phyloP scores from a whole-genome alignment of 2,113 vertebrate genomes.

The Periophthalmodon schlosseri region DNA sequence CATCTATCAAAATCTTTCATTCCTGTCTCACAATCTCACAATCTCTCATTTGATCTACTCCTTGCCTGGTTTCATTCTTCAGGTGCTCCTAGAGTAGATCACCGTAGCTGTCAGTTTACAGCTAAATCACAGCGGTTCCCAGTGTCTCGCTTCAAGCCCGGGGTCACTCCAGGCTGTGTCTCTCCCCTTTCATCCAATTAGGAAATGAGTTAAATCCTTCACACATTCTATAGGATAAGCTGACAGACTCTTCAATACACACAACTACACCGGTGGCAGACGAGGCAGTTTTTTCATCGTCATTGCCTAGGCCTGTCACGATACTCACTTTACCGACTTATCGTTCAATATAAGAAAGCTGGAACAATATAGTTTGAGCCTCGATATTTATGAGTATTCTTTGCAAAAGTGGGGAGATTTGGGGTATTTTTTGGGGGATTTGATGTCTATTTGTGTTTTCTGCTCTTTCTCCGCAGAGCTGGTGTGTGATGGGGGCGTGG shows the following conservation, averaged over 20 bases:
- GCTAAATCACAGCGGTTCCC: constrained; percentile 66
- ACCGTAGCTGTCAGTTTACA: constrained; percentile 63
- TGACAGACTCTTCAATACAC: constrained; percentile 33
- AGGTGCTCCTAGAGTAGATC: constrained; percentile 42
- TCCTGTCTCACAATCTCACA: constrained; percentile 23
- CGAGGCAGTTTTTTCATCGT: constrained; percentile 65
- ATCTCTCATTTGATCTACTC: constrained; percentile 35
- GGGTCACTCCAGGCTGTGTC: constrained; percentile 61
- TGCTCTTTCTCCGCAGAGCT: no score
- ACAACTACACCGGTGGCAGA: constrained; percentile 35
- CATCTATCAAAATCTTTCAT: not conserved
- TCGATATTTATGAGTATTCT: no score
- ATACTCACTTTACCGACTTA: no score
- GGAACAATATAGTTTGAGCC: no score
- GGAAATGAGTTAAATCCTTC: constrained; percentile 70
- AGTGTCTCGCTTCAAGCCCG: constrained; percentile 63
- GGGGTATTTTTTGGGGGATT: no score
- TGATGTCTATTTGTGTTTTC: no score
- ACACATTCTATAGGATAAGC: constrained; percentile 54
- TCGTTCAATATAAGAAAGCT: no score
- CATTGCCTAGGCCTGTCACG: constrained; percentile 11
- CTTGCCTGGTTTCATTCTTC: constrained; percentile 31
- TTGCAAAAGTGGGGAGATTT: no score
- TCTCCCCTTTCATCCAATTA: constrained; percentile 76
- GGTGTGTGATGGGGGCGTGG: no score